Evolutionary conservation across 1,140 invertebrate genomes (phyloP), one percentile per base, ranked within the genome.

Genomic region (Chrysoperla carnea): DNA sequence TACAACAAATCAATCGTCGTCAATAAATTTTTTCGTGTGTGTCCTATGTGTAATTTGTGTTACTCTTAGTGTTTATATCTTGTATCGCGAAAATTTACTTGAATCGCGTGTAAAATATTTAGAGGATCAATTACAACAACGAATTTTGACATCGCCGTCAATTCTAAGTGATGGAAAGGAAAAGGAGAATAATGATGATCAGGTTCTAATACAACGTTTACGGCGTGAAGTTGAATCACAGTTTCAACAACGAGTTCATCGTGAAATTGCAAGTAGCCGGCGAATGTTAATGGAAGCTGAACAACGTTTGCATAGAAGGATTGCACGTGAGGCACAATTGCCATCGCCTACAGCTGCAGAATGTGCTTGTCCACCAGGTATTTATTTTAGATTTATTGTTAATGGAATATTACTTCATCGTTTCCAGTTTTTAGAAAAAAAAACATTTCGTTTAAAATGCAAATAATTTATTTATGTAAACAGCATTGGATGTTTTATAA

Each of bases 281-380:
- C 41, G 12, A 8, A 40, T 28, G 37, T 43, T 43, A 17, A 41
- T 17, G 41, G 40, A 41, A 39, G 31, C 31, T 9, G 8, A 33
- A 9, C 8, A 33, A 33, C 31, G n/a, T 40, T 23, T 38, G 43
- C 49, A 42, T 50, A 29, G 33, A n/a, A 43, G 52, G 35, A 45
- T 38, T 6, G 40, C 48, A 17, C 52, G 53, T 48, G 56, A 60
- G 47, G 56, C 46, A 6, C 54, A 23, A 23, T 23, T 23, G 5
- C 17, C 17, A 23, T 2, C 17, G 5, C 5, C 17, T 5, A 23
- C 17, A 23, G 17, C 17, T 23, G 17, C 55, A 6, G 58, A 60
- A 49, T 60, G 58, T 46, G 47, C 57, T 45, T 60, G 58, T 56
- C 58, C 58, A 45, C 50, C 58, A 59, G 58, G 58, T 60, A 53